A percentile compares a stretch with the other conserved stretches of the same genome.
These are phyloP conservation scores for Macropus fuliginosus DNA, from an alignment of 2,797 vertebrate genomes.

Conservation along the genomic window DNA sequence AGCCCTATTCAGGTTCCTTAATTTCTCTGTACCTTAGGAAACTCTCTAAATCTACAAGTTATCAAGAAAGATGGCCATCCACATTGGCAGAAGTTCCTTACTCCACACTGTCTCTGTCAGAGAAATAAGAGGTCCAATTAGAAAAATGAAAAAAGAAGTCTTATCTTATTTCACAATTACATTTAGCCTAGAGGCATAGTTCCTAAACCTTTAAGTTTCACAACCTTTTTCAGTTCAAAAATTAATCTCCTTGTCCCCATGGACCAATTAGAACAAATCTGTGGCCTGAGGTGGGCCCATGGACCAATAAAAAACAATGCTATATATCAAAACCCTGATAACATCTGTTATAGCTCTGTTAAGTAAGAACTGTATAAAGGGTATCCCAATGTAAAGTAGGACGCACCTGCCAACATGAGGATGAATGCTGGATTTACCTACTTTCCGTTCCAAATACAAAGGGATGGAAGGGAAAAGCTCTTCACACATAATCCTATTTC, in stretches of 20 bases:
- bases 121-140: neutral
- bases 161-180: neutral
- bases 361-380: slow-evolving; percentile 26
- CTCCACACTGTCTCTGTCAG: neutral
- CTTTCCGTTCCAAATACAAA: neutral
- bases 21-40: no score
- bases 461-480: neutral
- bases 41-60: neutral
- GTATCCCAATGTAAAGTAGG: neutral
- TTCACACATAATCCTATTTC: slow-evolving; percentile 9
- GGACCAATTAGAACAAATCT: slow-evolving; percentile 40
- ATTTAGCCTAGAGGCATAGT: neutral
- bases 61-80: no score
- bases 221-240: neutral
- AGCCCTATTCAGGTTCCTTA: no score
- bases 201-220: neutral
- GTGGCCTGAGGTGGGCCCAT: neutral
- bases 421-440: neutral
- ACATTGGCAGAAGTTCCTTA: neutral
- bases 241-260: slow-evolving; percentile 24
- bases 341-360: slow-evolving; percentile 19
- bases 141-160: neutral
- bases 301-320: slow-evolving; percentile 3
- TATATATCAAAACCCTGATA: slow-evolving; percentile 20
- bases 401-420: neutral